Base-by-base conservation (phyloP, 2,113 vertebrate genomes). In the Notarius lentiginosus region DNA sequence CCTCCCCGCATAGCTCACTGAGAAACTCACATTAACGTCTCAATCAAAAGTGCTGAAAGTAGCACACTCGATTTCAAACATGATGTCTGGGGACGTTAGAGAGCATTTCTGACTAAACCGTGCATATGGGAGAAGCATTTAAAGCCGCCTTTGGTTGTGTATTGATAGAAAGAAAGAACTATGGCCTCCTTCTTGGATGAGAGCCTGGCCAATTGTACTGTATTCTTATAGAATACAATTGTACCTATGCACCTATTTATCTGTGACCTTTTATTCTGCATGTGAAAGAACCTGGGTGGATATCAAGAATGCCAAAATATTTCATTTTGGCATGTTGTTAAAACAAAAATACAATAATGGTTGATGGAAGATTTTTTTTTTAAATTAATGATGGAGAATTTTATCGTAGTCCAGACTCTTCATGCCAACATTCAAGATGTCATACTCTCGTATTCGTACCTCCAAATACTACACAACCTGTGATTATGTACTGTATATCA, bases 71-170 rank as follows among this genome's bases (percentile, higher is more conserved):
- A 22, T 66, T 66, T 55, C 75, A 47, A 41, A 58, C 22, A 10
- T 20, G 77, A 72, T 70, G 76, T 81, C 85, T 55, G 34, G 85
- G 85, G 85, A 86, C 2, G 22, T 20, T 47, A 49, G 82, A 86
- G 79, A 81, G 63, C 85, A 49, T 81, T 86, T 79, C 75, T 24
- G 76, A 79, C 27, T 60, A 56, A 86, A 81, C 30, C 53, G 27
- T 22, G 51, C 8, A 6, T 68, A 22, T 4, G 2, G 14, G n/a
- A 55, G 17, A 66, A 55, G 76, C 47, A 41, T 65, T 86, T 66
- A 86, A 79, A 77, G 24, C 56, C 49, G 0, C 41, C 27, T 3
- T 1, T 61, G 20, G 18, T 10, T 82, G 7, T 84, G 51, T 56
- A 56, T 18, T 53, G 4, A 68, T 53, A 58, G 63, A 27, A 87